Percentiles rank a stretch among this genome's conserved stretches.
phyloP scores from a whole-genome alignment of 2,888 invertebrate species.

The Archaeoteleia sp. region DNA sequence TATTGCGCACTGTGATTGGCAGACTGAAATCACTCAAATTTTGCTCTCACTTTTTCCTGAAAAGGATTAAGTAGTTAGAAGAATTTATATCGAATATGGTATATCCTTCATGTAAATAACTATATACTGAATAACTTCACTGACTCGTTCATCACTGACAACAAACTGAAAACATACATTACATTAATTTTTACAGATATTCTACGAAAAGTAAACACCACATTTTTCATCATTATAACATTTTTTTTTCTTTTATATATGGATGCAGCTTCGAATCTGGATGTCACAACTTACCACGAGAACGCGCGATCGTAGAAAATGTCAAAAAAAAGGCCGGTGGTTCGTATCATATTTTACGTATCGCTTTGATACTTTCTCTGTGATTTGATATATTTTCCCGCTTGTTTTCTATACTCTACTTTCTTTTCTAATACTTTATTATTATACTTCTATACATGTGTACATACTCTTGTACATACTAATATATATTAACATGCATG shows the following conservation, averaged over 20 bases:
- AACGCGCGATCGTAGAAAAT: slow-evolving; percentile 73
- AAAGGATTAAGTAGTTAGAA: too few relatives aligned
- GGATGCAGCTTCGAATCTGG: slow-evolving; percentile 72
- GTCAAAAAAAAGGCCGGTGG: slow-evolving; percentile 72
- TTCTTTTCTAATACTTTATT: slow-evolving; percentile 13
- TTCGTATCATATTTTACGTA: slow-evolving; percentile 66
- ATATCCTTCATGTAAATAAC: too few relatives aligned
- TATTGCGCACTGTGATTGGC: too few relatives aligned
- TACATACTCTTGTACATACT: background rate
- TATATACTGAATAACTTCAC: too few relatives aligned
- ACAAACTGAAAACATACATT: too few relatives aligned
- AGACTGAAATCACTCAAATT: too few relatives aligned
- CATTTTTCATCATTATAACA: slow-evolving; percentile 43
- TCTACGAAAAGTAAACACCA: slow-evolving; percentile 9
- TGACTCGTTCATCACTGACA: too few relatives aligned
- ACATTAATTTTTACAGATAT: slow-evolving; percentile 17
- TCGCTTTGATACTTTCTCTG: slow-evolving; percentile 49
- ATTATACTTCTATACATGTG: slow-evolving; percentile 13
- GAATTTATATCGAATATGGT: too few relatives aligned
- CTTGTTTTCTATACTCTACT: slow-evolving; percentile 34
- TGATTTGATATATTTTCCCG: slow-evolving; percentile 40
- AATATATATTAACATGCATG: background rate
- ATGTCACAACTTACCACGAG: slow-evolving; percentile 71
- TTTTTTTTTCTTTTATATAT: slow-evolving; percentile 62
- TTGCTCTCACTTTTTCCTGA: too few relatives aligned